Base-by-base conservation (phyloP, 2,888 invertebrate genomes). In the Epinotia bilunana region DNA sequence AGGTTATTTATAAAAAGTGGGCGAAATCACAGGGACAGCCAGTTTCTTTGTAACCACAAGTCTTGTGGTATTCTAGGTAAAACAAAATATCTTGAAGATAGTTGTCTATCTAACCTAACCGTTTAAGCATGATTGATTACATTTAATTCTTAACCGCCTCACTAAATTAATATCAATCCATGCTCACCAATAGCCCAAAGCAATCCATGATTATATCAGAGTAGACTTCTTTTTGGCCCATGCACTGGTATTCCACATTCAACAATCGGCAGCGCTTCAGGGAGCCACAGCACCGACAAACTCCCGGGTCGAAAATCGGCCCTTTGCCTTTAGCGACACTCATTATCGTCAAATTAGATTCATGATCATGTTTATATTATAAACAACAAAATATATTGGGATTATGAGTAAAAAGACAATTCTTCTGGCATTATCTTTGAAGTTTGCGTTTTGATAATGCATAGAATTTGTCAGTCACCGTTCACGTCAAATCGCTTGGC, bases 201-300 rank as follows among this genome's bases (percentile, higher is more conserved):
- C 92, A 92, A 74, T 93, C 93, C 87, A 92, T 86, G 39, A 94
- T 83, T 88, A 94, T 93, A 67, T 92, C 92, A 0, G 91, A 88
- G 80, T 94, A 94, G 0, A 91, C 78, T 78, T 93, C 93, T 57
- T 88, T 91, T 73, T 89, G 84, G 0, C 91, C 92, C 16, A 85
- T 85, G 79, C 86, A 86, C n/a, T 90, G 88, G 76, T 94, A 94
- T 81, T 92, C 92, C 0, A 87, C 80, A 73, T 91, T 93, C 33
- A 94, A 79, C 64, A 93, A 79, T 13, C 93, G 85, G 80, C 93
- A 94, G 82, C 90, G 92, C 79, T 92, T 92, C 80, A 89, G 86
- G 1, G 84, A 80, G 0, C 92, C 92, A 77, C 92, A 93, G 78
- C 92, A 93, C 74, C 92, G 82, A 77, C 92, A 93, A 20, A 93